Base-by-base conservation (phyloP, 2,888 invertebrate species). In the Calliphora vomitoria region DNA sequence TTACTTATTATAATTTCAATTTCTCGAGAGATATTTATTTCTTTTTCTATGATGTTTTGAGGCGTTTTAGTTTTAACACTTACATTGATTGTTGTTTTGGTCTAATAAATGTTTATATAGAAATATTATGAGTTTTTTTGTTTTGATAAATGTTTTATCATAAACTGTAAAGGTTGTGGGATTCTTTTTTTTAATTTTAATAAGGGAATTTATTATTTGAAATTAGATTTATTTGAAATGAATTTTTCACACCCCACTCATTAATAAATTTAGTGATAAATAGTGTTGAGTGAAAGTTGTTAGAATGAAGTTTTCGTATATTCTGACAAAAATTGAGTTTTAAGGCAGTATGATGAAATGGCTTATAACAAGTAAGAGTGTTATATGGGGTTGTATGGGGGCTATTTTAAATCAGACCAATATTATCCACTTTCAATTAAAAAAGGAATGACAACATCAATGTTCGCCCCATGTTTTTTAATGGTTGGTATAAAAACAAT, bases 1-100 rank as follows among this genome's bases (percentile, higher is more conserved):
- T 25, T 15, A 0, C n/a, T 41, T 38, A 47, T 25, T 25, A 18
- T 55, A 55, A 72, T 75, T 64, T 64, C 35, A 64, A 76, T 76
- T 76, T 76, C 64, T 50, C 50, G 50, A n/a, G 5, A 18, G 50
- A 53, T 53, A 18, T 74, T 66, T 68, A 44, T 82, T 69, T 3
- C 11, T 60, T 35, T 31, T 47, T 64, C 31, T 53, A 55, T 11
- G 13, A 53, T 18, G 31, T 62, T 79, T 83, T 25, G 64, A 58
- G 83, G 79, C 79, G 83, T 80, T 86, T 83, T 86, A 62, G 15
- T 64, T 80, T 86, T 80, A 76, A 86, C 86, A 86, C 80, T 83
- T 72, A 53, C 15, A 58, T 25, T 35, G 31, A 31, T 10, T 4
- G 25, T 60, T 69, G 35, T 35, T 69, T 58, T 79, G 41, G 35